phyloP scores from a whole-genome alignment of 1,140 invertebrate genomes.

The Drosophila santomea region DNA sequence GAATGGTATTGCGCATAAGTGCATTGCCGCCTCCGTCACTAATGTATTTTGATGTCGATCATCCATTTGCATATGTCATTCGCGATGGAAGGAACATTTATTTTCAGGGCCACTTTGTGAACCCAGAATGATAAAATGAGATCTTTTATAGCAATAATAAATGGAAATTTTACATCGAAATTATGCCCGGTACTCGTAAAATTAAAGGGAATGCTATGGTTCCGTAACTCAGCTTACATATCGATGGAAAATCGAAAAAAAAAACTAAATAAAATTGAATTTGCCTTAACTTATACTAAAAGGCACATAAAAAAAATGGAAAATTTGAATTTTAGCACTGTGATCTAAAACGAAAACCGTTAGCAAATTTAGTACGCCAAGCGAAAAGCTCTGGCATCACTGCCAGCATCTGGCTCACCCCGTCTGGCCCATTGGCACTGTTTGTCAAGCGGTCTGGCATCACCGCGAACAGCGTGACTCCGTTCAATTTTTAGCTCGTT shows the following conservation, averaged over 20 bases:
- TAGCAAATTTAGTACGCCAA: neutral
- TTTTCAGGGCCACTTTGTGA: slow-evolving; percentile 1
- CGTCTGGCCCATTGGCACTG: neutral
- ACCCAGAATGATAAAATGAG: neutral
- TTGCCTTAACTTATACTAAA: too few species aligned
- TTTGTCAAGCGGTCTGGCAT: slow-evolving; percentile 2
- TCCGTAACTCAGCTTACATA: too few species aligned
- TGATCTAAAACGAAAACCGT: neutral
- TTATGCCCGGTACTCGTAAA: too few species aligned
- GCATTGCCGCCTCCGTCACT: too few species aligned
- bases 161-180: too few species aligned
- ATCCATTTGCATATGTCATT: slow-evolving; percentile 59
- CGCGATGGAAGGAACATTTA: neutral
- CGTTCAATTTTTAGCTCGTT: slow-evolving; percentile 9
- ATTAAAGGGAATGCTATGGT: too few species aligned
- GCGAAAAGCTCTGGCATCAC: neutral
- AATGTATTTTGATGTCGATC: slow-evolving; percentile 48
- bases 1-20: too few species aligned
- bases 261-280: too few species aligned
- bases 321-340: neutral
- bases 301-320: neutral
- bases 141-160: too few species aligned
- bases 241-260: too few species aligned
- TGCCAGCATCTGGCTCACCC: too few species aligned
- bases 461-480: neutral